These are phyloP conservation scores for Cetonia aurata DNA, from an alignment of 2,888 invertebrate species.

Conservation along the genomic window DNA sequence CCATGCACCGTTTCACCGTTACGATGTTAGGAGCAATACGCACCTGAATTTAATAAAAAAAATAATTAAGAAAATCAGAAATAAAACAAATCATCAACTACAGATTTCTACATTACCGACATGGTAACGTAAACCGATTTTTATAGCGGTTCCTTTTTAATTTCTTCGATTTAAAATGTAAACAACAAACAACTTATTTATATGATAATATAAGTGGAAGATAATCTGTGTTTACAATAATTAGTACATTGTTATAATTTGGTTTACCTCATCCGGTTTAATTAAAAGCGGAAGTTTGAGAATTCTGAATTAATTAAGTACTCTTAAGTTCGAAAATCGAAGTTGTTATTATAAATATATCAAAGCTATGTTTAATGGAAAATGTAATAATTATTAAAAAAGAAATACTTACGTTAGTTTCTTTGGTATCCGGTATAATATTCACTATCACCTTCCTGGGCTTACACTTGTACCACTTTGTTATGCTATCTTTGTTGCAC, in stretches of 20 bases:
- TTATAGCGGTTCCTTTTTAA: too few relatives aligned
- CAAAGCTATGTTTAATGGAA: not conserved
- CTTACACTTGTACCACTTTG: constrained; percentile 7
- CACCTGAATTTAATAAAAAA: too few relatives aligned
- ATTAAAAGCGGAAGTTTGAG: not conserved
- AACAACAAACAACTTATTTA: too few relatives aligned
- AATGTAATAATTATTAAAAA: not conserved
- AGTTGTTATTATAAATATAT: not conserved
- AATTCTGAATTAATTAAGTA: too few relatives aligned
- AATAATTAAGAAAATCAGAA: too few relatives aligned
- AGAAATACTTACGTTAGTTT: constrained; percentile 24
- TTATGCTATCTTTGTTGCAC: constrained; percentile 10
- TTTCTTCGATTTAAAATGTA: too few relatives aligned
- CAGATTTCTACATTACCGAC: too few relatives aligned
- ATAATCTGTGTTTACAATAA: too few relatives aligned
- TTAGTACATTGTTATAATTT: not conserved
- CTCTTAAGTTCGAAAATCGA: not conserved
- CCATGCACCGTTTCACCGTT: constrained; percentile 35
- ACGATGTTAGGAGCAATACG: not conserved
- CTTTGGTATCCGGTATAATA: constrained; percentile 24
- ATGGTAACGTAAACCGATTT: too few relatives aligned
- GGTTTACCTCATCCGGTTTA: constrained; percentile 5
- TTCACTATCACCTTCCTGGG: constrained; percentile 26
- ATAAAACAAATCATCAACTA: too few relatives aligned
- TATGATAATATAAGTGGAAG: too few relatives aligned